Base-by-base conservation (phyloP, 2,888 invertebrate genomes). In the Crematogaster levior region DNA sequence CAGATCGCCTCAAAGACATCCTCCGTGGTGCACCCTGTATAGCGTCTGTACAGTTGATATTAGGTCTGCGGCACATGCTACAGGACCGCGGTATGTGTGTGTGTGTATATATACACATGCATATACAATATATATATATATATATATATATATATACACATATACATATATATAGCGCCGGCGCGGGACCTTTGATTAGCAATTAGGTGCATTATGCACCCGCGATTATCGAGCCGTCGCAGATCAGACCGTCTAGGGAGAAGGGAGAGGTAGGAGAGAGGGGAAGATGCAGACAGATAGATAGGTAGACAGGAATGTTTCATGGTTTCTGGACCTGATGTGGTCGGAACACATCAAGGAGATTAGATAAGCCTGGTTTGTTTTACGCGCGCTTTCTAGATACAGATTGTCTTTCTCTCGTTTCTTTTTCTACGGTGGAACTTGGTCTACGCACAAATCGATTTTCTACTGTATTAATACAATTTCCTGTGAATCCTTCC, bases 191-290 rank as follows among this genome's bases (percentile, higher is more conserved):
- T 87, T 86, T 91, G 90, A 91, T 91, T 91, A 91, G 85, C 91
- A 91, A 91, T 91, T 91, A 91, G 88, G 87, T 86, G 86, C 87
- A 91, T 91, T 91, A 90, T 88, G 86, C 88, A 85, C 85, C 86
- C 86, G 84, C 85, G 88, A 88, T 91, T 91, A 91, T 89, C 87
- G 80, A 77, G 83, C 88, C 81, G 72, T 81, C 85, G 88, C 86
- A 90, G 88, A 90, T 88, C 85, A 82, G 85, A 79, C 34, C 58
- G 56, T 56, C 24, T 46, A 27, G 34, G 6, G 37, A 21, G 48
- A 15, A 12, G 68, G 21, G 21, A 12, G 40, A 10, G 6, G 18
- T 7, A 46, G 18, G 9, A 18, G 12, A 63, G 9, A 12, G 7
- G 24, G 37, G 40, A 34, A 56, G 70, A 70, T 12, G 46, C 34